Base-by-base conservation (phyloP, 1,140 invertebrate species). In the Mamestra configurata region DNA sequence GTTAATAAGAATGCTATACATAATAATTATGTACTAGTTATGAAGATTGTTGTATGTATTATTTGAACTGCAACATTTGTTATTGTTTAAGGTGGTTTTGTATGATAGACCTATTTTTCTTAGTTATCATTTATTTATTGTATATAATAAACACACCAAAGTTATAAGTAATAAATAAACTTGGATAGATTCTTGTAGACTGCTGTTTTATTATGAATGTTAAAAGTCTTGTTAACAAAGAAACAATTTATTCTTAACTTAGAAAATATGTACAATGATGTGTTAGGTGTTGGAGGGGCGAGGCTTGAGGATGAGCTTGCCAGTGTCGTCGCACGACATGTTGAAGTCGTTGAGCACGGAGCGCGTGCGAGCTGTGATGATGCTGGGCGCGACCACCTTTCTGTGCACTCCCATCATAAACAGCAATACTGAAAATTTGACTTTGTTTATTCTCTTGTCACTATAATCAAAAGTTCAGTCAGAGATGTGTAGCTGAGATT, bases 281-380 rank as follows among this genome's bases (percentile, higher is more conserved):
- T 35, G 27, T 75, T 77, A 90, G 49, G 64, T 90, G 81, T 92
- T 92, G 57, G 97, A 96, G 15, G 97, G 97, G 66, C 97, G 92
- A 5, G 98, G 98, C 92, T 98, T 98, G 0, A 98, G 93, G 82
- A 99, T 98, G 15, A 98, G 95, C 94, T 98, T 98, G 80, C 98
- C 98, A 73, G 98, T 98, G 89, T 99, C 98, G 95, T 99, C 99
- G 95, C 98, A 99, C 59, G 98, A 99, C 98, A 99, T 99, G 92
- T 99, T 99, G 92, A 99, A 99, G 93, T 99, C 98, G 43, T 97
- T 97, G 31, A 99, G 96, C 0, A 99, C 98, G 51, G 96, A 97
- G 55, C 98, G 96, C 31, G 98, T 98, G 81, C 99, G 95, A 1
- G 98, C 97, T 3, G 98, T 98, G 83, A 99, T 98, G 89, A 99